Conservation (phyloP, 2,888 invertebrate species). For the Exocentrus adspersus region DNA sequence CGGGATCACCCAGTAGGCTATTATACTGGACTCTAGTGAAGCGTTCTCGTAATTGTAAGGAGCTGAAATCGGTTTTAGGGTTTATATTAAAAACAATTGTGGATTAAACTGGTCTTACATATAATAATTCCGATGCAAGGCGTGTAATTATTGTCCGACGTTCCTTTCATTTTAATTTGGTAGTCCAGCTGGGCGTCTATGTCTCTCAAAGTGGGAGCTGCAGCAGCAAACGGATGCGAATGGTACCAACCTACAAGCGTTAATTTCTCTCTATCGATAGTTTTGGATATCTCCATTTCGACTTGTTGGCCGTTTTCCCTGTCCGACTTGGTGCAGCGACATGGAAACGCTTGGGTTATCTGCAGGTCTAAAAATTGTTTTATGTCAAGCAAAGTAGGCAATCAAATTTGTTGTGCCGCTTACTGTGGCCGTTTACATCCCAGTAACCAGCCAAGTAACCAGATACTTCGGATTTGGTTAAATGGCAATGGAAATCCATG, state of each 20-base stretch:
- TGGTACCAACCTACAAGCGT: slow-evolving; percentile 95
- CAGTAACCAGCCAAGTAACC: slow-evolving; percentile 96
- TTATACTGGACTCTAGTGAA: slow-evolving; percentile 83
- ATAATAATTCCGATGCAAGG: slow-evolving; percentile 93
- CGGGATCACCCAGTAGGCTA: slow-evolving; percentile 95
- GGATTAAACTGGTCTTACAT: slow-evolving; percentile 71
- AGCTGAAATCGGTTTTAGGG: slow-evolving; percentile 66
- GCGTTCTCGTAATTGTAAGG: slow-evolving; percentile 85
- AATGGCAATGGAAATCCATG: slow-evolving; percentile 93
- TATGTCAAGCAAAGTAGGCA: too few relatives aligned
- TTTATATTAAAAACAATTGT: background rate
- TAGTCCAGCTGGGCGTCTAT: slow-evolving; percentile 94
- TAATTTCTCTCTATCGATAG: slow-evolving; percentile 83
- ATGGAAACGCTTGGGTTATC: slow-evolving; percentile 90
- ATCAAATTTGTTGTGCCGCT: slow-evolving; percentile 63
- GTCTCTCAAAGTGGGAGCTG: slow-evolving; percentile 88
- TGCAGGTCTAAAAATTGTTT: slow-evolving; percentile 84
- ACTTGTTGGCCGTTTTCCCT: slow-evolving; percentile 79
- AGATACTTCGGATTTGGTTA: slow-evolving; percentile 93
- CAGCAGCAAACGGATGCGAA: slow-evolving; percentile 88
- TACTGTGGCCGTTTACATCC: slow-evolving; percentile 94
- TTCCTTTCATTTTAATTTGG: slow-evolving; percentile 93
- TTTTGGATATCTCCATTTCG: slow-evolving; percentile 83
- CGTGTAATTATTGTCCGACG: slow-evolving; percentile 89
- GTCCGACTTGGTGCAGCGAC: slow-evolving; percentile 83